phyloP scores from a whole-genome alignment of 2,797 vertebrate species.

The Tragelaphus oryx region DNA sequence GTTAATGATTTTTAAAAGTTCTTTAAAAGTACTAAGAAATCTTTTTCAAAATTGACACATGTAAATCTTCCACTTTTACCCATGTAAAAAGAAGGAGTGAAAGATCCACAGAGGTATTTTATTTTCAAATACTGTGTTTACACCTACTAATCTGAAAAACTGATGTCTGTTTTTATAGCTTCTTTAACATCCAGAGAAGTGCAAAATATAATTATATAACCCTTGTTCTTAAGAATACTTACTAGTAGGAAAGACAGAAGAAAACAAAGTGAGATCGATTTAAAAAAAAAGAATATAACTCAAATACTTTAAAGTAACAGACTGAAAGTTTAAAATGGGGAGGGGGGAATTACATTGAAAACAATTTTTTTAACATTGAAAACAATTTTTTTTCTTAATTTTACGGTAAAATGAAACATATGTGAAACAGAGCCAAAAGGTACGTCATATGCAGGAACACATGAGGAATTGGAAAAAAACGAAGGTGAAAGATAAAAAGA shows the following conservation, averaged over 20 bases:
- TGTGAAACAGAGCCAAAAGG: neutral
- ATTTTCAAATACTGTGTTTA: neutral
- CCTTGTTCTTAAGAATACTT: neutral
- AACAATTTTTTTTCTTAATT: neutral
- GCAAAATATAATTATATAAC: neutral
- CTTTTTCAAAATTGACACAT: neutral
- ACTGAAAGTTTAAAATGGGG: neutral
- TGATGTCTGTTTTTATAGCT: neutral
- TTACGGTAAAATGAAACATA: conserved; percentile 21
- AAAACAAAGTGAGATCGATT: neutral
- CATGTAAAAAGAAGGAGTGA: neutral
- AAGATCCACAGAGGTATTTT: neutral
- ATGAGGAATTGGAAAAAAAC: neutral
- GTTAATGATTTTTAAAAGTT: neutral
- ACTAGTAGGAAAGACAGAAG: neutral
- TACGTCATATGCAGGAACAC: neutral
- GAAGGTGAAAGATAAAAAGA: neutral
- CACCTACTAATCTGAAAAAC: neutral
- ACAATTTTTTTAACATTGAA: neutral
- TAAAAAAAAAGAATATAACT: neutral
- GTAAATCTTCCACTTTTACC: neutral
- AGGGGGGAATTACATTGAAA: neutral
- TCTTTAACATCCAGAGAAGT: neutral
- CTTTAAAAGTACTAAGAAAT: neutral
- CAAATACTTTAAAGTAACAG: neutral